phyloP scores from a whole-genome alignment of 2,113 vertebrate species.

The Anhinga rufa region DNA sequence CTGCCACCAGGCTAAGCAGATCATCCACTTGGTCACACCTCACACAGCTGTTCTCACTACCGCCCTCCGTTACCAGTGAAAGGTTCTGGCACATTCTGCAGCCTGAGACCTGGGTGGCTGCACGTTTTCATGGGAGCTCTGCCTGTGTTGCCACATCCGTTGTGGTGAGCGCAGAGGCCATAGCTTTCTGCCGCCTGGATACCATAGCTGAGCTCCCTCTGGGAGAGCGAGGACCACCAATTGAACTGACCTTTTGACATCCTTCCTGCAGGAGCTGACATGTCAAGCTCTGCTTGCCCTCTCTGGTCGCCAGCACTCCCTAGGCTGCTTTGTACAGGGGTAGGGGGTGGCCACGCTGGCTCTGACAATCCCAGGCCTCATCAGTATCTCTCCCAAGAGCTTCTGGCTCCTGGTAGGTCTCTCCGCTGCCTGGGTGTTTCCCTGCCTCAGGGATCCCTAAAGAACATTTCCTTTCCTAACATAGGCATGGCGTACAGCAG shows the following conservation, averaged over 20 bases:
- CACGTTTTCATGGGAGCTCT: not conserved
- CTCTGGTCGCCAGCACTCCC: not conserved
- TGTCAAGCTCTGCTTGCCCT: not conserved
- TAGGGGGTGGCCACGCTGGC: not conserved
- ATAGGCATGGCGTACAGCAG: not conserved
- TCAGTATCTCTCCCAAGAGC: not conserved
- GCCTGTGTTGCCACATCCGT: too few species aligned
- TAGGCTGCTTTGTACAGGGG: too few species aligned
- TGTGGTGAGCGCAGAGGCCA: not conserved
- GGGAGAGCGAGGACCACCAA: not conserved
- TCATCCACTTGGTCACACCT: too few species aligned
- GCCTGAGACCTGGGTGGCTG: not conserved
- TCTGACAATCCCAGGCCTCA: not conserved
- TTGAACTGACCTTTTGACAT: not conserved
- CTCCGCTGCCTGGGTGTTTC: not conserved
- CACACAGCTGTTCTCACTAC: not conserved
- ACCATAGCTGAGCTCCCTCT: too few species aligned
- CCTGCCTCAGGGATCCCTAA: not conserved
- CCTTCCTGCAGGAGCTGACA: accelerated
- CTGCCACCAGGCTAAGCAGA: not conserved
- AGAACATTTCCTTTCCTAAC: not conserved
- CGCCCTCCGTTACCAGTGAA: too few species aligned
- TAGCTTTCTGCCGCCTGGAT: not conserved
- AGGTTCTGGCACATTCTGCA: not conserved
- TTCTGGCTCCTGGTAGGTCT: not conserved